Evolutionary conservation across 2,888 invertebrate genomes (phyloP), one percentile per base, ranked within the genome.

Genomic region (Lacanobia oleracea): DNA sequence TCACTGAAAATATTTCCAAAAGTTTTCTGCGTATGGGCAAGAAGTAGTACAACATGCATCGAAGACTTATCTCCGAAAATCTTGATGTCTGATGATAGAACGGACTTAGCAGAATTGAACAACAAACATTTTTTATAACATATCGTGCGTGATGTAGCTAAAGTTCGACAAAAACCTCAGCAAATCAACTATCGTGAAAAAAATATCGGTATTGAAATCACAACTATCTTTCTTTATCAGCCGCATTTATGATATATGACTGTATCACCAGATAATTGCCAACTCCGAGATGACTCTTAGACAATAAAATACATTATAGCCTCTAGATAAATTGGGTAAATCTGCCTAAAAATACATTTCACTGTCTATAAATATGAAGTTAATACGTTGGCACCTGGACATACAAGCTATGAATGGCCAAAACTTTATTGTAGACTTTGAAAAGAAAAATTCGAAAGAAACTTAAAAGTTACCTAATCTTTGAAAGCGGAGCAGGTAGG

Each of bases 401-500:
- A 33, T n/a, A 12, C 2, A 57, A 57, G 12, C n/a, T 57, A 37
- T 37, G 12, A 57, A 76, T 75, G 33, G 16, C 43, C 9, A 14
- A 76, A 1, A 43, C n/a, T 43, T 50, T 43, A 50, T 50, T 51
- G 33, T 45, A 21, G 37, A 68, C 68, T 53, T 76, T 45, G 45
- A 48, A 76, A 76, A 67, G 18, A 59, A 48, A 56, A 57, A 57
- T 21, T 40, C 16, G 10, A 40, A 54, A 65, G 10, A 45, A 77
- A 74, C 27, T 77, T 27, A 27, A 48, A 50, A 21, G 40, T 18
- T 40, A 43, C 43, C 14, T 43, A 60, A 53, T 76, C 51, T 76
- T 60, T 33, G 7, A 48, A 77, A 77, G 48, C 21, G 37, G 27
- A 68, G 21, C 33, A n/a, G 57, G 23, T 54, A 33, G 48, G 18